Base-by-base conservation (phyloP, 2,113 vertebrate species). In the Chrysemys picta region DNA sequence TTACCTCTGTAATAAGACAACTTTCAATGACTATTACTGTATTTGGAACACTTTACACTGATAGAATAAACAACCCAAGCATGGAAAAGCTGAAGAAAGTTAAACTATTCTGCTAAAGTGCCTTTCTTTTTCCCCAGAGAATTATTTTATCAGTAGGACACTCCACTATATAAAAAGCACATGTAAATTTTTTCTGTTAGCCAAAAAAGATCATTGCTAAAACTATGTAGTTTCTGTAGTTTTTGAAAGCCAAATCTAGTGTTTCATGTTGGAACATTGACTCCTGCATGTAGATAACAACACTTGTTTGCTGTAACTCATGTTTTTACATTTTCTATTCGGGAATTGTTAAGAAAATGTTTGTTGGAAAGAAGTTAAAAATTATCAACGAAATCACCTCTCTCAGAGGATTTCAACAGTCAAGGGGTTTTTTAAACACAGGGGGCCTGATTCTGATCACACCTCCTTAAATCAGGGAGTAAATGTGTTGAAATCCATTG, bases 101-200 rank as follows among this genome's bases (percentile, higher is more conserved):
- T 50, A 42, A 82, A 93, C 90, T 88, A 95, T 94, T 93, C 97
- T 97, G 97, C 94, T 97, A 95, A 97, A 98, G 98, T 98, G 97
- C 98, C 98, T 98, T 98, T 96, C 85, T 95, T 78, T 94, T 93
- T 89, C 87, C 93, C 92, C 29, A 94, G 91, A 94, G 89, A 97
- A 78, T 93, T 97, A 93, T 78, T 93, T 97, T 96, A 94, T 93
- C 93, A 94, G 93, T 88, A 96, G 96, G 92, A 95, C 90, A 88
- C 49, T 38, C 84, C 52, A 87, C 62, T 96, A 83, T 94, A 75
- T 95, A 88, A 96, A 97, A 94, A 95, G 88, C 87, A 92, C 89
- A 82, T 87, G 90, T 89, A 31, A 24, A 10, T 93, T 96, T 96
- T 97, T 98, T 97, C 93, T 98, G 95, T 98, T 98, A 97, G 95